Evolutionary conservation across 2,888 invertebrate genomes (phyloP).

Genomic region (Phortica okadai): DNA sequence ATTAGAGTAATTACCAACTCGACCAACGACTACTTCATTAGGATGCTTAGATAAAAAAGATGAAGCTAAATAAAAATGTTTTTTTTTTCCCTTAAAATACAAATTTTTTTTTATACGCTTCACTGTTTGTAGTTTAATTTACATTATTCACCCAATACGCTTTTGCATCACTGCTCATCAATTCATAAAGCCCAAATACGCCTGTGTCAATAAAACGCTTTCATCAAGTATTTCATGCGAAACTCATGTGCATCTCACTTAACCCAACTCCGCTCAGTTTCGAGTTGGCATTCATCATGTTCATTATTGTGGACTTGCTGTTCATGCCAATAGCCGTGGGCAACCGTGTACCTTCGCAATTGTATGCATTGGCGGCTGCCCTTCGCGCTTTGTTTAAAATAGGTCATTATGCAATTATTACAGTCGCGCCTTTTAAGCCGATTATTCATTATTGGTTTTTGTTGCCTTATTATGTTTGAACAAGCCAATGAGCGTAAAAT

Average conservation of each 20-base stretch:
- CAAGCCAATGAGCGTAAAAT: not conserved
- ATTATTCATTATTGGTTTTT: not conserved
- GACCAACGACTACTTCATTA: not conserved
- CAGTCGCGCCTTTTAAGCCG: slow-evolving; percentile 38
- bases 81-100: too few species aligned
- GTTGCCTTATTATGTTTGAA: not conserved
- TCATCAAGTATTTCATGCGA: too few species aligned
- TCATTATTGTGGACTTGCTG: not conserved
- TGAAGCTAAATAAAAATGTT: too few species aligned
- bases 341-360: not conserved
- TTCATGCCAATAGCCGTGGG: not conserved
- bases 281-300: slow-evolving; percentile 1
- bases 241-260: not conserved
- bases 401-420: slow-evolving; percentile 70
- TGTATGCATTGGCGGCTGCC: slow-evolving; percentile 30
- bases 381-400: slow-evolving; percentile 56
- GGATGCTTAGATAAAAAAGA: too few species aligned
- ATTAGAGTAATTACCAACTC: too few species aligned
- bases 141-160: too few species aligned
- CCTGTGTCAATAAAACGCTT: too few species aligned
- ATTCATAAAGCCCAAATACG: too few species aligned
- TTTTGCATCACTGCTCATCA: too few species aligned
- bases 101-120: too few species aligned
- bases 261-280: too few species aligned
- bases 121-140: too few species aligned